Evolutionary conservation across 2,113 vertebrate genomes (phyloP), one percentile per base, ranked within the genome.

Genomic region (Ameiurus melas): DNA sequence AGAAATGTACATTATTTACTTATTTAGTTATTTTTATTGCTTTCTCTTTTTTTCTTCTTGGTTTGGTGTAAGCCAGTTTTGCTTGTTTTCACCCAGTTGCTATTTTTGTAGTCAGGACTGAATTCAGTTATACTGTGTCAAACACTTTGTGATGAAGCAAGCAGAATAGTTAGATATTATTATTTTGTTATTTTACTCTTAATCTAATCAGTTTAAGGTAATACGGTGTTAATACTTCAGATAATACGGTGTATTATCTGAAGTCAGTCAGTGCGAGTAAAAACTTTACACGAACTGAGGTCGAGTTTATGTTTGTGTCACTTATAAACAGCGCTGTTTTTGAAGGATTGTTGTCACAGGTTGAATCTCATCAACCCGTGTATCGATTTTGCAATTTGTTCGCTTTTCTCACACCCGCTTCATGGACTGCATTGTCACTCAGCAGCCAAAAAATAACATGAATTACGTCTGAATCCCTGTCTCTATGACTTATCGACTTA

Each of bases 391-490:
- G 27, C 58, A 53, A 90, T 90, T 87, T 58, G 78, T 75, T 33
- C 89, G 19, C 89, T 88, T 73, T 87, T 70, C 86, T 77, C 87
- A 82, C 20, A 78, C 83, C 68, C 17, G 6, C 25, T 33, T 84
- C 77, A 6, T 81, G 83, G 53, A 75, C 91, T 78, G 91, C 94
- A 92, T 91, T 92, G 90, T 90, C 73, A 71, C 71, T 71, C 22
- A 20, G 77, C 64, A 19, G 30, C 82, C 43, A 47, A 73, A 58
- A 85, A 81, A n/a, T n/a, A 71, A 22, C 68, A 84, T 82, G 60
- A 84, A 87, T 89, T 51, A 84, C n/a, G 62, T 62, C 43, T 84
- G 89, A 85, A 85, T 81, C 78, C 43, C 82, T 25, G 75, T 87
- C 85, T 51, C 10, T 33, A 71, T 85, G 89, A 80, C 82, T 85